Percentiles rank a stretch among this genome's conserved stretches.
Conservation (phyloP, 2,797 vertebrate species). For the Lycodopsis pacificus region DNA sequence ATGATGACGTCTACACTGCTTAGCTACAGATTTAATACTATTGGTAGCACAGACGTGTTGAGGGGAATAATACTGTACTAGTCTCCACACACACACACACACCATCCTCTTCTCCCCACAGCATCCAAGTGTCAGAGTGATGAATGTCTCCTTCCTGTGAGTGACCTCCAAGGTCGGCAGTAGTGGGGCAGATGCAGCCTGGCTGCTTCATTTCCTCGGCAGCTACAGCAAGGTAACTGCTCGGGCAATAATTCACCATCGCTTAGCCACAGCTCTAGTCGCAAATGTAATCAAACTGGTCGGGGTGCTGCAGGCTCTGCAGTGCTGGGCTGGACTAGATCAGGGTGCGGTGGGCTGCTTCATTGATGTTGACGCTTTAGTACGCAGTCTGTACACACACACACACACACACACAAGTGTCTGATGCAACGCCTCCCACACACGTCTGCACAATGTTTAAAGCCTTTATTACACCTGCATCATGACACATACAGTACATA, state of each 20-base stretch:
- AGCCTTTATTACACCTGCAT: constrained; percentile 6
- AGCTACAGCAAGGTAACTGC: constrained; percentile 61
- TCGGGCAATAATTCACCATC: constrained; percentile 71
- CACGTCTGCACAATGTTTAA: constrained; percentile 3
- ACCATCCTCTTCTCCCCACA: constrained; percentile 55
- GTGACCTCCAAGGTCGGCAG: constrained; percentile 81
- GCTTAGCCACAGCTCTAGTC: constrained; percentile 68
- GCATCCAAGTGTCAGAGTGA: constrained; percentile 77
- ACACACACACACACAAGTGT: background rate
- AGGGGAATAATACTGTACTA: constrained; percentile 55
- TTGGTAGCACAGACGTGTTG: constrained; percentile 38
- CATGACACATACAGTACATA: background rate
- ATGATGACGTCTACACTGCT: constrained; percentile 19
- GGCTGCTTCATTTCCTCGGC: constrained; percentile 63
- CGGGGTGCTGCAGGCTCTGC: constrained; percentile 51
- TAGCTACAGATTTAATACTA: constrained; percentile 40
- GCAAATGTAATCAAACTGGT: constrained; percentile 79
- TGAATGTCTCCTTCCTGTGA: constrained; percentile 80
- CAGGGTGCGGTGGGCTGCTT: constrained; percentile 21
- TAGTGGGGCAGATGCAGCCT: constrained; percentile 56
- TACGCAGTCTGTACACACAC: background rate
- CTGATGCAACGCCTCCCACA: background rate
- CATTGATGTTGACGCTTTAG: constrained; percentile 35
- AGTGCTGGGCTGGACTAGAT: constrained; percentile 24
- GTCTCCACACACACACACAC: constrained; percentile 21